Percentiles rank a stretch among this genome's conserved stretches.
phyloP scores from a whole-genome alignment of 1,140 invertebrate species.

The Steinernema feltiae region DNA sequence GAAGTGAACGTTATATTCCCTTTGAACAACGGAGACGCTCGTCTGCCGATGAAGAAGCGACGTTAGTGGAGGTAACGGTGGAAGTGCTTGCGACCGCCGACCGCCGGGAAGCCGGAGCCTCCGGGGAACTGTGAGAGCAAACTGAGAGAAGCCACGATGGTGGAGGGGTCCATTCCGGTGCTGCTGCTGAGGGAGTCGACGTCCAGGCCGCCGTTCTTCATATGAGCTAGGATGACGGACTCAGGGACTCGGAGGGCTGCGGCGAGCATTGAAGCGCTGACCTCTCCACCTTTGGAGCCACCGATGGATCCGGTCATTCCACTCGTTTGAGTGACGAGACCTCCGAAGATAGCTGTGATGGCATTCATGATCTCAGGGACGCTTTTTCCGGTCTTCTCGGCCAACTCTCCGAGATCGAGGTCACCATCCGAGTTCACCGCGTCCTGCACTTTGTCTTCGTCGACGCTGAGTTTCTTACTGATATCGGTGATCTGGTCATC shows the following conservation, averaged over 20 bases:
- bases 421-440: neutral
- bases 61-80: too few relatives aligned
- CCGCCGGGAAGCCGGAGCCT: too few relatives aligned
- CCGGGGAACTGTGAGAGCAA: too few relatives aligned
- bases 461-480: neutral
- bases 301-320: neutral
- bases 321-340: neutral
- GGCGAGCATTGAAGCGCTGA: neutral
- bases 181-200: neutral
- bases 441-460: neutral
- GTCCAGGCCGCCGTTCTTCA: neutral
- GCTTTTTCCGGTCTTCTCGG: neutral
- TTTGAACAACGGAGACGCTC: too few relatives aligned
- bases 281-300: neutral
- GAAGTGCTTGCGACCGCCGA: too few relatives aligned
- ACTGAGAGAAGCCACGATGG: too few relatives aligned
- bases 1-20: too few relatives aligned
- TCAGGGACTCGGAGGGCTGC: neutral
- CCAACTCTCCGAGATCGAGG: neutral
- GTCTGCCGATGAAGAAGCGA: too few relatives aligned
- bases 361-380: neutral
- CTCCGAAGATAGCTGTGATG: neutral
- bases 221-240: neutral
- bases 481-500: neutral
- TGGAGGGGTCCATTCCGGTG: neutral